phyloP scores from a whole-genome alignment of 1,140 invertebrate species.

The Metaphire vulgaris region DNA sequence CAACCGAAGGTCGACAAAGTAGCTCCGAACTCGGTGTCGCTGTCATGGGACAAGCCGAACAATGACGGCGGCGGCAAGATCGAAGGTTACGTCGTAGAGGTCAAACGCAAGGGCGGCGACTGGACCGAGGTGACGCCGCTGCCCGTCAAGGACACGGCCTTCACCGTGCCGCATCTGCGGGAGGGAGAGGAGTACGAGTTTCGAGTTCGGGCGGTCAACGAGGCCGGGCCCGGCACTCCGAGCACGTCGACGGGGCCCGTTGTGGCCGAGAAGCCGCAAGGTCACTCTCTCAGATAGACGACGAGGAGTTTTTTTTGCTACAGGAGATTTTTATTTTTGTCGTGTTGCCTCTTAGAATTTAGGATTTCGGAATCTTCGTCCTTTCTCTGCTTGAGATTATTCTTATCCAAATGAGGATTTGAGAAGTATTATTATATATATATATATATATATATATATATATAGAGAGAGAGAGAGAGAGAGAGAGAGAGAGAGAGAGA shows the following conservation, averaged over 20 bases:
- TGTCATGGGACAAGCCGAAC: constrained; percentile 89
- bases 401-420: too few species aligned
- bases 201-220: constrained; percentile 80
- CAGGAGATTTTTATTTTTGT: too few species aligned
- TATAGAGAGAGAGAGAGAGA: too few species aligned
- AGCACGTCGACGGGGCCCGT: constrained; percentile 39
- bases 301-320: too few species aligned
- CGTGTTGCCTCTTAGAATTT: too few species aligned
- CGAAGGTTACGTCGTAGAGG: constrained; percentile 96
- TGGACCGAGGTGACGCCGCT: constrained; percentile 91
- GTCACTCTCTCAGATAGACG: too few species aligned
- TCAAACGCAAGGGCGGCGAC: constrained; percentile 74
- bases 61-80: constrained; percentile 89
- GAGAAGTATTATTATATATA: too few species aligned
- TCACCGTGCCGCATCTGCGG: constrained; percentile 71
- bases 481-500: too few species aligned
- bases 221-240: constrained; percentile 61
- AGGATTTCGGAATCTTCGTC: too few species aligned
- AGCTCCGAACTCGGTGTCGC: constrained; percentile 93
- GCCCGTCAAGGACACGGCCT: constrained; percentile 56
- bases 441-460: too few species aligned
- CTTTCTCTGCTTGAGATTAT: too few species aligned
- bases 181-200: constrained; percentile 94
- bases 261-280: constrained; percentile 32
- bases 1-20: constrained; percentile 84